Conservation (phyloP, 2,113 vertebrate species). For the Labrus mixtus region DNA sequence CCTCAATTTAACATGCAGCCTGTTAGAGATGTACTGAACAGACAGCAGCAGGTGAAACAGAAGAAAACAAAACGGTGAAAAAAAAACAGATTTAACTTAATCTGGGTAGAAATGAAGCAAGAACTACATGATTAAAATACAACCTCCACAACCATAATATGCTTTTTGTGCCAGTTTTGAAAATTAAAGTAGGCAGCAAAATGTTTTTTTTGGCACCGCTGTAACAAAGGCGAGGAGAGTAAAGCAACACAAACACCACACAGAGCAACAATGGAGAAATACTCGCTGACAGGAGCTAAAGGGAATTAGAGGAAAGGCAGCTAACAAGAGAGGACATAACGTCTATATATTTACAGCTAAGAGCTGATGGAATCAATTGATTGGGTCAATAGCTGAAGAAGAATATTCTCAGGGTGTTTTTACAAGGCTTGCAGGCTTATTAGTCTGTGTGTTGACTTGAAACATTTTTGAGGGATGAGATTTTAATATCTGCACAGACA, state of each 20-base stretch:
- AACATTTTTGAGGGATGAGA: slow-evolving; percentile 13
- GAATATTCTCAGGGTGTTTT: slow-evolving; percentile 40
- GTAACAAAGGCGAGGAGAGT: background rate
- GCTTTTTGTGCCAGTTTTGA: background rate
- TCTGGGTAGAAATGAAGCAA: slow-evolving; percentile 4
- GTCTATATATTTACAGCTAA: slow-evolving; percentile 35
- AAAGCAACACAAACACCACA: background rate
- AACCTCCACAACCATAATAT: background rate
- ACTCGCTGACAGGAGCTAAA: background rate
- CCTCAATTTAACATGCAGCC: slow-evolving; percentile 34
- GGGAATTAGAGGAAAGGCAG: slow-evolving; percentile 15
- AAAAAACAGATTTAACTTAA: background rate
- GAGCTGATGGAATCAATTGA: slow-evolving; percentile 29
- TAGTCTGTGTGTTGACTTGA: slow-evolving; percentile 36
- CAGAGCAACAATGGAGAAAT: slow-evolving; percentile 5
- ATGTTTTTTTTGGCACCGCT: background rate
- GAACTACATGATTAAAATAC: background rate
- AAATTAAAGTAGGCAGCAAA: background rate
- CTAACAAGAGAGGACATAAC: slow-evolving; percentile 27
- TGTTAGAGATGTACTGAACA: slow-evolving; percentile 41
- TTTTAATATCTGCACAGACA: slow-evolving; percentile 18
- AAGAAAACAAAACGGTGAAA: slow-evolving; percentile 12
- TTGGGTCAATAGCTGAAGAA: slow-evolving; percentile 44
- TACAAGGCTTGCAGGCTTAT: slow-evolving; percentile 10
- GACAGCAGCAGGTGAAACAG: background rate